Base-by-base conservation (phyloP, 1,140 invertebrate species). In the Papilio helenus region DNA sequence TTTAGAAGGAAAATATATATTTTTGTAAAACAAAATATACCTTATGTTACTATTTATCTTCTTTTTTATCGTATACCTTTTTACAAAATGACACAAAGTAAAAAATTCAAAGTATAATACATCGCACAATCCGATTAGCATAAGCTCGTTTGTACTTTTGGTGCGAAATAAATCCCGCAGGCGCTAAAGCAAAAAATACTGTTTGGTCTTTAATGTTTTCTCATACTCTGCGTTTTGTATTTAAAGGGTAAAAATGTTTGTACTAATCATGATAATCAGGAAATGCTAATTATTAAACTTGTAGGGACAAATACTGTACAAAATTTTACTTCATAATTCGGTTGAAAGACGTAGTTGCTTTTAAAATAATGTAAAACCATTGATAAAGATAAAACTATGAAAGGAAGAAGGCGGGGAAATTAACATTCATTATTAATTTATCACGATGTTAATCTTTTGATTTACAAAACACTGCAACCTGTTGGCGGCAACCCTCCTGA, bases 401-500 rank as follows among this genome's bases (percentile, higher is more conserved):
- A 68, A 29, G 4, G 26, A 29, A 68, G 61, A 29, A 16, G 4
- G 26, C 61, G 12, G 12, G 12, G 26, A 34, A 68, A 34, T 68
- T 68, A 34, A 68, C 61, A 34, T 68, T 68, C 14, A 68, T 29
- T 68, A 68, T 29, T 61, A 61, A 61, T 65, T 65, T 65, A 68
- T 29, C 61, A 12, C 61, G 61, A 29, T 68, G 61, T 29, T 68
- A 68, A 68, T 68, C 61, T 68, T 68, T 68, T 68, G 61, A 68
- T 68, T 68, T 68, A 68, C 61, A 68, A 68, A 68, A 29, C 61
- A 68, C 26, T 68, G 26, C 23, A 68, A 68, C 61, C 61, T 68
- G 61, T 68, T 68, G 26, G 26, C 61, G 61, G 61, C 12, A 68
- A 68, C 61, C 61, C 61, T 68, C 26, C 23, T 68, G 61, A 68